Conservation (phyloP, 2,797 vertebrate species). For the Hephaestus fuliginosus region DNA sequence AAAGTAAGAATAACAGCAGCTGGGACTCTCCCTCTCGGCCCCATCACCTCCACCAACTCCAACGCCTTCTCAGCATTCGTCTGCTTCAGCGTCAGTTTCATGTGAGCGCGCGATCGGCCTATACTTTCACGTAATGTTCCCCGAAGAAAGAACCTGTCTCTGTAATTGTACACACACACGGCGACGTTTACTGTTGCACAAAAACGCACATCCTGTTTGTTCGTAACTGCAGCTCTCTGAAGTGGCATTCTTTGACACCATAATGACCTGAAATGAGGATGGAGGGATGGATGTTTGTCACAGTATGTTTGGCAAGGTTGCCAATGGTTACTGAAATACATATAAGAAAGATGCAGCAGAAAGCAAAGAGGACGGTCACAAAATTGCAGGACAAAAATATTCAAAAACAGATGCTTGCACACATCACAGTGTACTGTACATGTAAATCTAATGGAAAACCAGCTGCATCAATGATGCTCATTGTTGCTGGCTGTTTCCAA, state of each 20-base stretch:
- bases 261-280: neutral
- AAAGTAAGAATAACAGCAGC: conserved; percentile 54
- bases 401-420: neutral
- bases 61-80: neutral
- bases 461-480: too few species aligned
- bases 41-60: neutral
- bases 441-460: too few species aligned
- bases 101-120: neutral
- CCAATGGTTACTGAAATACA: neutral
- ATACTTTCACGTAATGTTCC: neutral
- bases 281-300: neutral
- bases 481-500: neutral
- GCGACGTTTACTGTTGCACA: neutral
- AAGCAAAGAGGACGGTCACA: neutral
- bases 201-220: conserved; percentile 15
- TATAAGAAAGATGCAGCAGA: neutral
- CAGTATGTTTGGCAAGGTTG: conserved; percentile 10
- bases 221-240: neutral
- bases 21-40: conserved; percentile 21
- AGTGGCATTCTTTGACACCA: conserved; percentile 4
- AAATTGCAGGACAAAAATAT: neutral
- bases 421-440: too few species aligned
- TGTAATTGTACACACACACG: neutral
- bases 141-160: neutral
- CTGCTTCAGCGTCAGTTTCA: neutral